Evolutionary conservation across 1,140 invertebrate genomes (phyloP), one percentile per base, ranked within the genome.

Genomic region (Callitettix versicolor): DNA sequence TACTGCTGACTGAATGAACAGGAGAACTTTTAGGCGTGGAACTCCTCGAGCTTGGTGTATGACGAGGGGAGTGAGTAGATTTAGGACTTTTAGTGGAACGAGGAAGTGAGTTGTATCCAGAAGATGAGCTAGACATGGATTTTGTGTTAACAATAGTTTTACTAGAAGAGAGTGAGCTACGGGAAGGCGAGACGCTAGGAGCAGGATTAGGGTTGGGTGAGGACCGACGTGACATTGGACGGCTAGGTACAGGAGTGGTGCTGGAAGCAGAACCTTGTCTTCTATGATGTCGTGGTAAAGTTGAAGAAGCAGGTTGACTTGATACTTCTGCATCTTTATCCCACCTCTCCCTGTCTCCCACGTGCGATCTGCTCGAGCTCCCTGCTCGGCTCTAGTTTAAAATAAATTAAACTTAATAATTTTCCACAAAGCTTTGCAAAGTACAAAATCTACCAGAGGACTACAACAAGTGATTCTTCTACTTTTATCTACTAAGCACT

Each of bases 1-100:
- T 78, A 34, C 75, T 68, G 58, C 77, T 68, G 33, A 52, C 51
- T 15, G 60, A 56, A 56, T 62, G 58, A 17, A 53, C 24, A 42
- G 56, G 41, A 34, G 60, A 55, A 18, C 46, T 46, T 15, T 49
- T 47, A 3, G 54, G 54, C 4, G 54, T 48, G 9, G 24, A 20
- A 34, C 22, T 47, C 9, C 26, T 34, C 43, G 44, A 50, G 14
- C 12, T 51, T 9, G 26, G 3, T 4, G 26, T 30, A 9, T 30
- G 26, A 4, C 26, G 26, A 9, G 26, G 26, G 21, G 30, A 33
- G 17, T 18, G 36, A 4, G 33, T 58, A 52, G 14, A 41, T 17
- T 46, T 53, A 20, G 40, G 58, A 53, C 53, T 55, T 46, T 56
- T 58, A 40, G 44, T 43, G 11, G 62, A 62, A 6, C 65, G 44